phyloP scores from a whole-genome alignment of 2,113 vertebrate species.

The Alectura lathami region DNA sequence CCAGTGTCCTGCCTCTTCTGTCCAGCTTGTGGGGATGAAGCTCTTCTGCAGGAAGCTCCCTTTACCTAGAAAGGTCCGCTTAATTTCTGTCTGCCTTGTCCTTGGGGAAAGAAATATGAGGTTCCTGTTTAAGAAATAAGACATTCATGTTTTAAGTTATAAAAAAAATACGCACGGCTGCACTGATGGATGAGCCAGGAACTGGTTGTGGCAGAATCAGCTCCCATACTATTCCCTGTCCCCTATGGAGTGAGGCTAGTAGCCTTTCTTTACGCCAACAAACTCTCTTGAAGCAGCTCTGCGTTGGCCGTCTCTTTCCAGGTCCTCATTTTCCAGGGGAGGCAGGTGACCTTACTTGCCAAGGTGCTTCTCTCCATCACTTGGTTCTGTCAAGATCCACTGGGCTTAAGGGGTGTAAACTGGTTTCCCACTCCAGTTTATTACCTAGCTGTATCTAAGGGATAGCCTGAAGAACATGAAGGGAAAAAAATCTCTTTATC shows the following conservation, averaged over 20 bases:
- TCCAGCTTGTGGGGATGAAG: not conserved
- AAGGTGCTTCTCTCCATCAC: not conserved
- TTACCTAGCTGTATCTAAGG: not conserved
- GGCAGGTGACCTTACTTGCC: not conserved
- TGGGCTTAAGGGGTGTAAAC: accelerated
- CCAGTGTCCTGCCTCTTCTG: not conserved
- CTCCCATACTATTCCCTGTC: not conserved
- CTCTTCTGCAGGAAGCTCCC: not conserved
- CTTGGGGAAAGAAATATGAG: not conserved
- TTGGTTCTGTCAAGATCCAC: not conserved
- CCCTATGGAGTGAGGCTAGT: accelerated
- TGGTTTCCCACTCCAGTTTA: accelerated
- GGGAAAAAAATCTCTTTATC: not conserved
- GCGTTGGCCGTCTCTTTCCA: accelerated
- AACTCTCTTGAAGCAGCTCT: not conserved
- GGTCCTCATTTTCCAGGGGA: not conserved
- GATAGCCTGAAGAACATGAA: not conserved
- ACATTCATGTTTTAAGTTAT: not conserved
- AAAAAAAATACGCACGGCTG: not conserved
- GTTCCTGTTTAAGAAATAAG: accelerated
- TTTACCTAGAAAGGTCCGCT: not conserved
- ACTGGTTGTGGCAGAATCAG: not conserved
- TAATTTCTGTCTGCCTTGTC: not conserved
- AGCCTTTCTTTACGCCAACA: not conserved
- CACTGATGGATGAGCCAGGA: accelerated